Evolutionary conservation across 2,797 vertebrate genomes (phyloP), one percentile per base, ranked within the genome.

Genomic region (Gorsachius magnificus): DNA sequence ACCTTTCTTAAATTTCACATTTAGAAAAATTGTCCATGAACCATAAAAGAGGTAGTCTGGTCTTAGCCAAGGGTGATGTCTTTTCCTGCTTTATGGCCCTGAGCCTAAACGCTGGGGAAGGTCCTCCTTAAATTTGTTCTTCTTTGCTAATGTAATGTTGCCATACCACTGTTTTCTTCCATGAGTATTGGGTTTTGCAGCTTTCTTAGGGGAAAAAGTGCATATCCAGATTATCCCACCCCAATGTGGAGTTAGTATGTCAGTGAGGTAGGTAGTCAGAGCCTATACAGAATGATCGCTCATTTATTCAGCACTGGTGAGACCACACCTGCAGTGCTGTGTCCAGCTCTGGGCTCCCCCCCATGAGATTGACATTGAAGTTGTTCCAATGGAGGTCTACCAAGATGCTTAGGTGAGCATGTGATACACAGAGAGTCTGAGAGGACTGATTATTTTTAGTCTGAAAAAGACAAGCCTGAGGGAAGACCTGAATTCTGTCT

Each of bases 301-400:
- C 5, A 1, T 83, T 66, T 76, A 19, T n/a, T 74, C 41, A 43
- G 41, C 41, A 43, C 16, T 43, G 41, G 41, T 58, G 48, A 75
- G 15, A n/a, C 16, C 6, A 21, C n/a, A 38, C 0, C 0, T 28
- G 24, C 6, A 48, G 21, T 25, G 31, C 29, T 66, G 29, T 70
- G 29, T 33, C 13, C 25, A 11, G 6, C 48, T 65, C 61, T 54
- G 48, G 45, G 11, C 22, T 70, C 19, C 13, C 14, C 35, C 3
- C 1, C 21, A 25, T 6, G 41, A 50, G 18, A 74, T 0, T 1
- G 2, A 31, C 5, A 15, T 4, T 36, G 64, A 58, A 58, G 17
- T 1, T 3, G 3, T 48, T 76, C 16, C n/a, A 58, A 1, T 6
- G 36, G 28, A 76, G 13, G 25, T 17, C 16, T 63, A 41, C 36